Percentiles rank a stretch among this genome's conserved stretches.
These are phyloP conservation scores for Clarias pachynema DNA, from an alignment of 2,797 vertebrate species.

Conservation along the genomic window DNA sequence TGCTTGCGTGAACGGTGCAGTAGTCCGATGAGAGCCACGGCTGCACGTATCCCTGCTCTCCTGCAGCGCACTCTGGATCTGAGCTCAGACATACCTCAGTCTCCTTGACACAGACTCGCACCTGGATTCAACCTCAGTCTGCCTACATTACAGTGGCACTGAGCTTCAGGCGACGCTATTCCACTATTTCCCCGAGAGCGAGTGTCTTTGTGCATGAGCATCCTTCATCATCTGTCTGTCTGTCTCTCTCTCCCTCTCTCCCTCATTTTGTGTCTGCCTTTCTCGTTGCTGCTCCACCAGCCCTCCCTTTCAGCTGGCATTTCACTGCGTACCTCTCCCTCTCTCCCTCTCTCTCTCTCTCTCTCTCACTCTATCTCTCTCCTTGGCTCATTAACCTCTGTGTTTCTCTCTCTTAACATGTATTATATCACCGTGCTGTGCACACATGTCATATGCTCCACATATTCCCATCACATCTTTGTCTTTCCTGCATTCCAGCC, in stretches of 20 bases:
- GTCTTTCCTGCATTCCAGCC: neutral
- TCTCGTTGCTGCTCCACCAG: slow-evolving; percentile 30
- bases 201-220: slow-evolving; percentile 47
- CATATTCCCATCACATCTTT: slow-evolving; percentile 27
- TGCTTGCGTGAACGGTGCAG: slow-evolving; percentile 62
- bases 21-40: slow-evolving; percentile 62
- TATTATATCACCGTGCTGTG: neutral
- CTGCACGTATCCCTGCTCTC: slow-evolving; percentile 61
- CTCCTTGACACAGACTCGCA: slow-evolving; percentile 32
- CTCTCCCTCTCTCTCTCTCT: slow-evolving; percentile 29
- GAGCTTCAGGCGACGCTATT: slow-evolving; percentile 38
- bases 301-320: slow-evolving; percentile 48
- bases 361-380: neutral
- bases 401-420: slow-evolving; percentile 1
- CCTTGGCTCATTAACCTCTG: slow-evolving; percentile 44
- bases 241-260: slow-evolving; percentile 41
- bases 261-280: slow-evolving; percentile 20
- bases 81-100: slow-evolving; percentile 62
- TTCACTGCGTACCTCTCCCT: slow-evolving; percentile 46
- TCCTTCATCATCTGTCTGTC: slow-evolving; percentile 44
- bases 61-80: slow-evolving; percentile 57
- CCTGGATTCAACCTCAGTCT: slow-evolving; percentile 25
- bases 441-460: slow-evolving; percentile 5
- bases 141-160: slow-evolving; percentile 35
- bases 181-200: slow-evolving; percentile 16